Conservation (phyloP, 2,113 vertebrate species). For the Chelonoidis abingdonii region DNA sequence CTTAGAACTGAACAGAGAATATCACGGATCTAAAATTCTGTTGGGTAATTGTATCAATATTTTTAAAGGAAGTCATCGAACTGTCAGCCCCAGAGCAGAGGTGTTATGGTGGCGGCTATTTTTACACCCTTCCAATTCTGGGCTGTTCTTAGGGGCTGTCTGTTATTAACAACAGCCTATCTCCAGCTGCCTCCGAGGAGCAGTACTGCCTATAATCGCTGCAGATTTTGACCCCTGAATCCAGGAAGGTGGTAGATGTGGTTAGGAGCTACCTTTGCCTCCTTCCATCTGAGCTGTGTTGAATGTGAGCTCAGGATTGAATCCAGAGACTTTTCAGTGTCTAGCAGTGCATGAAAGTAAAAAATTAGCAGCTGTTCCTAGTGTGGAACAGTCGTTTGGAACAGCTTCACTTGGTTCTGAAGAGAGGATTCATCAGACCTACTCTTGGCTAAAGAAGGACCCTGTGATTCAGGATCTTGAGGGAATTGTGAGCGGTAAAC, state of each 20-base stretch:
- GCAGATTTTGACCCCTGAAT: not conserved
- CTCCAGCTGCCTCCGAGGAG: too few relatives aligned
- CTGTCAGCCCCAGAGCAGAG: not conserved
- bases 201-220: not conserved
- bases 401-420: not conserved
- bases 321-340: rapidly evolving
- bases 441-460: not conserved
- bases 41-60: too few relatives aligned
- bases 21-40: not conserved
- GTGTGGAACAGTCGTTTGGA: not conserved
- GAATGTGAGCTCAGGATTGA: rapidly evolving
- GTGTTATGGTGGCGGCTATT: not conserved
- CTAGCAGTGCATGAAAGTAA: rapidly evolving
- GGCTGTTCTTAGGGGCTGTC: too few relatives aligned
- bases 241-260: too few relatives aligned
- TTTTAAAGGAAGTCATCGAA: not conserved
- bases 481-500: not conserved
- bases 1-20: not conserved
- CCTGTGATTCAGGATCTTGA: not conserved
- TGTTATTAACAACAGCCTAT: too few relatives aligned
- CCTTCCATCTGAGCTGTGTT: not conserved
- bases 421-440: not conserved
- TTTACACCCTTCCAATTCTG: not conserved
- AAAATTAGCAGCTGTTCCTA: rapidly evolving
- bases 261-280: too few relatives aligned